Conservation (phyloP, 1,140 invertebrate species). For the Hylyphantes graminicola region DNA sequence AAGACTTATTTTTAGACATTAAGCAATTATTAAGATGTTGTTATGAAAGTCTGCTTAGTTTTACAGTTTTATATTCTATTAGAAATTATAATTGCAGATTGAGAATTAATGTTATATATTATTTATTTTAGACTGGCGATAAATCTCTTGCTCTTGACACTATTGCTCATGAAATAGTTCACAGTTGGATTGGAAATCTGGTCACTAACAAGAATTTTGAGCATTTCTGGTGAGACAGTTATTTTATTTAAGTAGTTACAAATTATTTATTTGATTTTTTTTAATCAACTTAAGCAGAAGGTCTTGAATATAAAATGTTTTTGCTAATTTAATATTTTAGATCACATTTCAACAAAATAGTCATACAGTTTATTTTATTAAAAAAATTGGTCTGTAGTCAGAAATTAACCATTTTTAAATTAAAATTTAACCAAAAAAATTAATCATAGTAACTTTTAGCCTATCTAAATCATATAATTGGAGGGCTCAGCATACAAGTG, state of each 20-base stretch:
- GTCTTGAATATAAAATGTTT: background rate
- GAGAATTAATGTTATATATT: background rate
- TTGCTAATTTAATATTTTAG: background rate
- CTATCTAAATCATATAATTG: too few species aligned
- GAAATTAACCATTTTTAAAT: too few species aligned
- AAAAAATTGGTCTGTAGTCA: background rate
- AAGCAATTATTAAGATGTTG: too few species aligned
- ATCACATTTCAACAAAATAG: background rate
- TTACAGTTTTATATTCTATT: background rate
- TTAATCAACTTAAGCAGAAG: too few species aligned
- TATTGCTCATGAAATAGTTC: constrained; percentile 94
- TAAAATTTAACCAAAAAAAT: too few species aligned
- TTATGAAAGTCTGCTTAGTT: too few species aligned
- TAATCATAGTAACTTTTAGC: too few species aligned
- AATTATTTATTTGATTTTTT: background rate
- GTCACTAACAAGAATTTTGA: constrained; percentile 94
- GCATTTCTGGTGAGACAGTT: constrained; percentile 83
- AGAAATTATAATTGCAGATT: background rate
- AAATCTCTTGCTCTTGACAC: constrained; percentile 83
- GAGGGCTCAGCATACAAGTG: too few species aligned
- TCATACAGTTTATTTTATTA: background rate
- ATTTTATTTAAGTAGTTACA: background rate
- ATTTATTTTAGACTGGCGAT: constrained; percentile 79
- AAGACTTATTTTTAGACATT: background rate
- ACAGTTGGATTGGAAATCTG: constrained; percentile 96